These are phyloP conservation scores for Sciurus niger DNA, from an alignment of 2,113 vertebrate genomes.

Conservation along the genomic window DNA sequence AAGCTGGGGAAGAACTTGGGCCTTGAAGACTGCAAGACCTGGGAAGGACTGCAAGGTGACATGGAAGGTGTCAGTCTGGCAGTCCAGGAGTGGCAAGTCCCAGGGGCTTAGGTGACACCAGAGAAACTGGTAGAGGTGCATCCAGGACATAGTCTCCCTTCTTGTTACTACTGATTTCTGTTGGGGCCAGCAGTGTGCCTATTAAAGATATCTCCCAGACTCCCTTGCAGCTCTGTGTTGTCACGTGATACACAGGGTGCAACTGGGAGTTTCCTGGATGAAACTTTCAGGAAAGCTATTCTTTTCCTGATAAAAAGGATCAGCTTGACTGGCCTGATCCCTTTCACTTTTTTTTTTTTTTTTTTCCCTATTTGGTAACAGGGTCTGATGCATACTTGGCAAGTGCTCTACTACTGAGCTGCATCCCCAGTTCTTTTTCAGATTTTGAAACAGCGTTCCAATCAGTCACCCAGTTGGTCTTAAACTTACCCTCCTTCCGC, in stretches of 20 bases:
- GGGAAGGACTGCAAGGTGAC: not conserved
- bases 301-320: not conserved
- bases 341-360: not conserved
- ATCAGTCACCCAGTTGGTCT: not conserved
- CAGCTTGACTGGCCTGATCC: not conserved
- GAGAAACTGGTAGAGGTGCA: not conserved
- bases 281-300: not conserved
- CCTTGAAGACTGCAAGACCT: not conserved
- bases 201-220: not conserved
- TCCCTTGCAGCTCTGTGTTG: not conserved
- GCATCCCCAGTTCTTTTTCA: not conserved
- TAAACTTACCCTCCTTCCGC: not conserved
- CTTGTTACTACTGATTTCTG: not conserved
- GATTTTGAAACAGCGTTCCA: not conserved
- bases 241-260: not conserved
- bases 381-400: not conserved
- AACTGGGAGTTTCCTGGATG: not conserved
- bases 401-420: not conserved
- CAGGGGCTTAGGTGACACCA: not conserved
- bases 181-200: too few species aligned
- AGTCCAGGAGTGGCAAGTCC: not conserved
- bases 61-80: not conserved
- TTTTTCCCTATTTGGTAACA: not conserved
- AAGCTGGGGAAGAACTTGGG: not conserved
- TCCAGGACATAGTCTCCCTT: not conserved